Conservation (phyloP, 2,797 vertebrate species). For the Mormyrus hasselquistii region DNA sequence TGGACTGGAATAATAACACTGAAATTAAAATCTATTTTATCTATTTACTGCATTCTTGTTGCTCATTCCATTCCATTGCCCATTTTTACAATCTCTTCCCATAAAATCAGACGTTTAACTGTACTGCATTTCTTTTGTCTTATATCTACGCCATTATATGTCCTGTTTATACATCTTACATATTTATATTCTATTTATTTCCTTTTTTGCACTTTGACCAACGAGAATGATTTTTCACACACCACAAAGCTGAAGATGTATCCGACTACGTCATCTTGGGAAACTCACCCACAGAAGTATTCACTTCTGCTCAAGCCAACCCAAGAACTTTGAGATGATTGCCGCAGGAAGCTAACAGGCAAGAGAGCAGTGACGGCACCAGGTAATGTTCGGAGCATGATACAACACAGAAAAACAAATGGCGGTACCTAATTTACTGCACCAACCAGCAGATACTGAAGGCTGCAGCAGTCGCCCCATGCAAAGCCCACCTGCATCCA, state of each 20-base stretch:
- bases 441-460: no score
- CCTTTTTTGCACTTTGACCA: neutral
- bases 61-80: neutral
- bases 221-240: neutral
- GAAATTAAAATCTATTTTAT: neutral
- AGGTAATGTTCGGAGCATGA: neutral
- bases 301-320: neutral
- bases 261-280: neutral
- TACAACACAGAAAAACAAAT: neutral
- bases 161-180: neutral
- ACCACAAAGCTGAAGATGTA: neutral
- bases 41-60: neutral
- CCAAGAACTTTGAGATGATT: neutral
- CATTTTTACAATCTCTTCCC: neutral
- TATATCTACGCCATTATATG: neutral
- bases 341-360: neutral
- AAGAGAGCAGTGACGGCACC: neutral
- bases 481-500: no score
- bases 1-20: neutral
- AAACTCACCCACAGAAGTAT: neutral
- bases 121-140: neutral
- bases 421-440: no score
- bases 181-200: neutral
- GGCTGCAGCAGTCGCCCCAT: no score
- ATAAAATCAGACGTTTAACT: neutral